A percentile compares a stretch with the other conserved stretches of the same genome.
phyloP scores from a whole-genome alignment of 2,888 invertebrate genomes.

The Pinctada fucata region DNA sequence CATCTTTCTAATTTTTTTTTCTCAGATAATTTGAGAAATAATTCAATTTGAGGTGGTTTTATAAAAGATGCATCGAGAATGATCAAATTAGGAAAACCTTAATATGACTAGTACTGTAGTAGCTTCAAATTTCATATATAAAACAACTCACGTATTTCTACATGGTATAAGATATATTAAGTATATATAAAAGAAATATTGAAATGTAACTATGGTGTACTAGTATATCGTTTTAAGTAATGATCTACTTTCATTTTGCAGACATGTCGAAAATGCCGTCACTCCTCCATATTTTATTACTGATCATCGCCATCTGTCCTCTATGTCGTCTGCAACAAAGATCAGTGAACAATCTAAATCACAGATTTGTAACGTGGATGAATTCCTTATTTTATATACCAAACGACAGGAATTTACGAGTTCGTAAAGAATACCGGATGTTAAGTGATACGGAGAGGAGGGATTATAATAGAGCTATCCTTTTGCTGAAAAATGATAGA shows the following conservation, averaged over 20 bases:
- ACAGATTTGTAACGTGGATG: conserved; percentile 55
- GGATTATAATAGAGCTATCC: conserved; percentile 58
- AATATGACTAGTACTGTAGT: too few relatives aligned
- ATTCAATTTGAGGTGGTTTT: too few relatives aligned
- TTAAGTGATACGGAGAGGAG: conserved; percentile 58
- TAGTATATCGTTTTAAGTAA: too few relatives aligned
- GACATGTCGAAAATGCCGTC: conserved; percentile 47
- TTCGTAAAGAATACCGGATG: conserved; percentile 65
- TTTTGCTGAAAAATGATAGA: conserved; percentile 60
- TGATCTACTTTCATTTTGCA: not conserved
- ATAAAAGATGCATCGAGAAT: too few relatives aligned
- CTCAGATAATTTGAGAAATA: too few relatives aligned
- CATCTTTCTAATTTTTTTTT: too few relatives aligned
- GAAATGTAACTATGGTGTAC: too few relatives aligned
- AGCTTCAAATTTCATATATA: too few relatives aligned
- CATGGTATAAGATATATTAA: not conserved
- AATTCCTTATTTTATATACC: conserved; percentile 57
- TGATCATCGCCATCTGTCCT: conserved; percentile 47
- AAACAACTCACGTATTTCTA: not conserved
- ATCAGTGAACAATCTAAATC: conserved; percentile 47
- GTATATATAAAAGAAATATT: not conserved
- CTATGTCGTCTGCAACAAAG: conserved; percentile 50
- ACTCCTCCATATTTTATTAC: conserved; percentile 30
- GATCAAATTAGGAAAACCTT: too few relatives aligned
- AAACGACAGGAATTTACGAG: conserved; percentile 54